These are phyloP conservation scores for Heteromyza rotundicornis DNA, from an alignment of 2,888 invertebrate species.

Conservation along the genomic window DNA sequence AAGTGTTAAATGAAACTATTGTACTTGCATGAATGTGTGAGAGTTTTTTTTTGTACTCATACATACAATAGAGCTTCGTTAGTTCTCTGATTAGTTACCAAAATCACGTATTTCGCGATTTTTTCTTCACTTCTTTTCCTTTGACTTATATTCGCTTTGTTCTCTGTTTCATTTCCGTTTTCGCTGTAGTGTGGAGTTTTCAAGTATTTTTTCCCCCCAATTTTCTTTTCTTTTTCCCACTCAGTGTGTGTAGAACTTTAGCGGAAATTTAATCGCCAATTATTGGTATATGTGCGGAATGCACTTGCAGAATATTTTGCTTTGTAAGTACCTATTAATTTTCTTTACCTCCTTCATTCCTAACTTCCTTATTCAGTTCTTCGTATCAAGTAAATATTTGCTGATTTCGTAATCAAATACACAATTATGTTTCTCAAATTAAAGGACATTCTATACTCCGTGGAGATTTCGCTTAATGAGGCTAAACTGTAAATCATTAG, in stretches of 20 bases:
- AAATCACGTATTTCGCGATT: slow-evolving; percentile 8
- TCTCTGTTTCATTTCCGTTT: not conserved
- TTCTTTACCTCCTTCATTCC: no score
- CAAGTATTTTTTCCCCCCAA: not conserved
- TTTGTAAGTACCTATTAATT: no score
- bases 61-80: slow-evolving; percentile 9
- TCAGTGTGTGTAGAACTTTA: not conserved
- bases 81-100: slow-evolving; percentile 12
- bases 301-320: no score
- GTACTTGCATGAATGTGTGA: not conserved
- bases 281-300: not conserved
- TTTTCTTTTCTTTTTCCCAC: not conserved
- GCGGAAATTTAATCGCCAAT: slow-evolving; percentile 10
- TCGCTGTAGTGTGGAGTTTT: not conserved
- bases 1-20: no score
- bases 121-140: not conserved
- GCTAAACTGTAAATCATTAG: no score
- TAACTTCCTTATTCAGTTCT: no score
- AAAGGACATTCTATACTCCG: no score
- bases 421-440: no score
- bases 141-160: not conserved
- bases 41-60: not conserved
- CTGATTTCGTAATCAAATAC: no score
- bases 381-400: no score
- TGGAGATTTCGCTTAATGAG: no score